Evolutionary conservation across 2,797 vertebrate species (phyloP).

Genomic region (Eidolon dupreanum): DNA sequence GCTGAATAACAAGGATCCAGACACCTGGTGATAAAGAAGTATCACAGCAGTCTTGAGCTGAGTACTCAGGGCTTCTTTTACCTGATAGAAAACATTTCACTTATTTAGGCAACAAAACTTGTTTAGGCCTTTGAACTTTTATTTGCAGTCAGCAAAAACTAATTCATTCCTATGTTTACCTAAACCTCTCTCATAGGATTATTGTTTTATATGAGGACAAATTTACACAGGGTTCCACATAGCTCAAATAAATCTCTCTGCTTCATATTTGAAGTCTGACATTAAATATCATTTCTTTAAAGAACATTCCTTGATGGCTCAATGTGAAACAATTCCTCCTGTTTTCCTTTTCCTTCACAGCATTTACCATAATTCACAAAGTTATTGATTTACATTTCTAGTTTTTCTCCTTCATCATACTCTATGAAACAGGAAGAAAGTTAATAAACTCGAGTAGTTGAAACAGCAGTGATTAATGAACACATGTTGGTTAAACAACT

Average conservation of each 20-base stretch:
- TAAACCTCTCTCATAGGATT: neutral
- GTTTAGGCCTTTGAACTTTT: neutral
- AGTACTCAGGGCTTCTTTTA: neutral
- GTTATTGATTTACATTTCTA: neutral
- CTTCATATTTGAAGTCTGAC: neutral
- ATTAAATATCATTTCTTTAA: neutral
- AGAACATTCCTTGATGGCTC: neutral
- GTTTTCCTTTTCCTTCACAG: neutral
- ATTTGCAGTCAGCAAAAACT: neutral
- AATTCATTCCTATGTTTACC: neutral
- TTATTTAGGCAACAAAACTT: neutral
- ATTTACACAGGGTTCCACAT: neutral
- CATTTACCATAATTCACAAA: neutral
- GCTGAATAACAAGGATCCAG: neutral
- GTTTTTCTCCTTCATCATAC: neutral
- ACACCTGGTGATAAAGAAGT: neutral
- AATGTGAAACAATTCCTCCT: neutral
- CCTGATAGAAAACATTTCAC: neutral
- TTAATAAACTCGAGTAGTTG: neutral
- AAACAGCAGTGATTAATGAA: neutral
- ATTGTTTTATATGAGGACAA: neutral
- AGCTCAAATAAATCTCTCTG: neutral
- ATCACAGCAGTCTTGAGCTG: neutral
- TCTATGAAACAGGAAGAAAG: neutral
- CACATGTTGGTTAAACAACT: neutral